These are phyloP conservation scores for Darevskia nairensis DNA, from an alignment of 2,797 vertebrate genomes.

Conservation along the genomic window DNA sequence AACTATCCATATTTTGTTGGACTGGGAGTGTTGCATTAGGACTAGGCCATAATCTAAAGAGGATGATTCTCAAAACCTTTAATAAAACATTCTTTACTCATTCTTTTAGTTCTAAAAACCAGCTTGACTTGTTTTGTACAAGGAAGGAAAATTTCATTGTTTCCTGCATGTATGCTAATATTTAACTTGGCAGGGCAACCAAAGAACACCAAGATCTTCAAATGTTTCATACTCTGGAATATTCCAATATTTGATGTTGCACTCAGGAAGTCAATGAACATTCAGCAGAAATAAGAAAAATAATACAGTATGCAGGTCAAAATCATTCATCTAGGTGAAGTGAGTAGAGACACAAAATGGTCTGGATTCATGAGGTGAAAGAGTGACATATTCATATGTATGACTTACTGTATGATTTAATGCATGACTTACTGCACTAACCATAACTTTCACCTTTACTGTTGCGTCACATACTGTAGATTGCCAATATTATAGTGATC, in stretches of 20 bases:
- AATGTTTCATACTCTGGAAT: not conserved
- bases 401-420: not conserved
- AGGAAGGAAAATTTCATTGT: not conserved
- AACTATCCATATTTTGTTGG: not conserved
- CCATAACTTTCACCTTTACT: not conserved
- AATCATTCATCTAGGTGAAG: not conserved
- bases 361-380: not conserved
- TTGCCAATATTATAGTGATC: not conserved
- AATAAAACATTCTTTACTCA: not conserved
- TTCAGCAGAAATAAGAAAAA: not conserved
- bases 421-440: not conserved
- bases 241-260: not conserved
- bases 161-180: not conserved
- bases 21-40: not conserved
- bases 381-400: not conserved
- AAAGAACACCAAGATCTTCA: not conserved
- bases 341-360: not conserved
- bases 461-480: not conserved
- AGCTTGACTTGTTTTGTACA: conserved; percentile 1
- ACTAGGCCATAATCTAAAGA: conserved; percentile 11
- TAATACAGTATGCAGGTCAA: not conserved
- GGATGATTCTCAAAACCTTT: not conserved
- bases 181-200: conserved; percentile 9
- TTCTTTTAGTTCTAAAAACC: not conserved
- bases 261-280: not conserved